These are phyloP conservation scores for Volucella inanis DNA, from an alignment of 2,888 invertebrate species.

Conservation along the genomic window DNA sequence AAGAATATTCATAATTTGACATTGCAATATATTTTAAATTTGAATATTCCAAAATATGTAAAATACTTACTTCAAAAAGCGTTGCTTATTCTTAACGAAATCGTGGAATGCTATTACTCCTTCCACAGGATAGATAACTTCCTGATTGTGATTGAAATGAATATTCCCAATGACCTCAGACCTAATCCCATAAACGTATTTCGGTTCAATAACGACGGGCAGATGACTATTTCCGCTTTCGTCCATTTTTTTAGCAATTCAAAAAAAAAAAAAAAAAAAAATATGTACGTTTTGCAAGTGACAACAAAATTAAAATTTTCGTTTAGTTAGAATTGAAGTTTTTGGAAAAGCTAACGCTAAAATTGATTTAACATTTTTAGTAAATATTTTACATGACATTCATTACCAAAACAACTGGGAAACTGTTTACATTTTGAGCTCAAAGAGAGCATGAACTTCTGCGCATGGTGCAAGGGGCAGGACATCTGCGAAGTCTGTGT, in stretches of 20 bases:
- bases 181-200: conserved; percentile 82
- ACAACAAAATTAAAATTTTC: background rate
- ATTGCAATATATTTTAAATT: background rate
- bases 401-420: conserved; percentile 20
- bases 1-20: no score
- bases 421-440: conserved; percentile 14
- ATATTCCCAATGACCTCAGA: conserved; percentile 86
- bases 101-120: conserved; percentile 90
- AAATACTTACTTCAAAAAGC: conserved; percentile 85
- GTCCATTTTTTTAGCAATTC: conserved; percentile 59
- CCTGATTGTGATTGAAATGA: conserved; percentile 89
- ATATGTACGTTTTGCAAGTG: background rate
- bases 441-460: background rate
- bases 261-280: conserved; percentile 1
- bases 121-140: conserved; percentile 91
- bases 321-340: conserved; percentile 8
- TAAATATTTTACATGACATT: conserved; percentile 14
- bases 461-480: background rate
- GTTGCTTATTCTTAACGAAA: conserved; percentile 88
- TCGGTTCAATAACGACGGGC: conserved; percentile 80
- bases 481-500: background rate
- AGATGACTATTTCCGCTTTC: conserved; percentile 23
- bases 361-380: conserved; percentile 40
- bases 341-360: conserved; percentile 9
- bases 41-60: background rate